These are phyloP conservation scores for Aphidoletes aphidimyza DNA, from an alignment of 2,888 invertebrate species.

Conservation along the genomic window DNA sequence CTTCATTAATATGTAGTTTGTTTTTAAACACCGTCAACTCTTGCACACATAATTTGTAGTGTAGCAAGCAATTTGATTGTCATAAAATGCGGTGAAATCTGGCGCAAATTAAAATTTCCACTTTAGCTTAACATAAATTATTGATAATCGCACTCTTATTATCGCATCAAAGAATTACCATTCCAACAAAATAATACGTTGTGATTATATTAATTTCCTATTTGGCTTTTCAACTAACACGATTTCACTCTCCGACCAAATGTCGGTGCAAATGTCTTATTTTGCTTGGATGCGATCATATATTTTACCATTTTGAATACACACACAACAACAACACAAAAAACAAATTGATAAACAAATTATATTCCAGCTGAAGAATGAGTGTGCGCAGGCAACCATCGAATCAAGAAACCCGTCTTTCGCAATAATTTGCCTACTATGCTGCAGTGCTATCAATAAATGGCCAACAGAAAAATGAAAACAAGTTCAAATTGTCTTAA, in stretches of 20 bases:
- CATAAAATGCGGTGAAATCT: background rate
- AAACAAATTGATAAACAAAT: too few species aligned
- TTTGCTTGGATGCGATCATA: background rate
- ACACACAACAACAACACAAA: too few species aligned
- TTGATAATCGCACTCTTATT: background rate
- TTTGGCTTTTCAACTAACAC: background rate
- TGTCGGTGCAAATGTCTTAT: background rate
- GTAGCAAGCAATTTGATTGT: background rate
- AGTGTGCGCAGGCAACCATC: background rate
- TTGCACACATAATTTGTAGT: background rate
- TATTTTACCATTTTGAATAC: background rate
- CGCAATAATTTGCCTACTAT: conserved; percentile 1
- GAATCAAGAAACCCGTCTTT: conserved; percentile 3
- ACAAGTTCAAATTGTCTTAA: conserved; percentile 24
- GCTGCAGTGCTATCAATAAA: background rate
- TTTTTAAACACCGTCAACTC: background rate
- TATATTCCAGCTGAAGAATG: background rate
- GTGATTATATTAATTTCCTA: conserved; percentile 38
- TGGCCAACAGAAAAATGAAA: background rate
- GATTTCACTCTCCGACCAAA: background rate
- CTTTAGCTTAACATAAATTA: background rate
- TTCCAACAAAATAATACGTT: background rate
- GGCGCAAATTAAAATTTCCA: background rate
- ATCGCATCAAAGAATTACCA: conserved; percentile 32
- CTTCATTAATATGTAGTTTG: background rate